Base-by-base conservation (phyloP, 2,797 vertebrate species). In the Tapirus indicus region DNA sequence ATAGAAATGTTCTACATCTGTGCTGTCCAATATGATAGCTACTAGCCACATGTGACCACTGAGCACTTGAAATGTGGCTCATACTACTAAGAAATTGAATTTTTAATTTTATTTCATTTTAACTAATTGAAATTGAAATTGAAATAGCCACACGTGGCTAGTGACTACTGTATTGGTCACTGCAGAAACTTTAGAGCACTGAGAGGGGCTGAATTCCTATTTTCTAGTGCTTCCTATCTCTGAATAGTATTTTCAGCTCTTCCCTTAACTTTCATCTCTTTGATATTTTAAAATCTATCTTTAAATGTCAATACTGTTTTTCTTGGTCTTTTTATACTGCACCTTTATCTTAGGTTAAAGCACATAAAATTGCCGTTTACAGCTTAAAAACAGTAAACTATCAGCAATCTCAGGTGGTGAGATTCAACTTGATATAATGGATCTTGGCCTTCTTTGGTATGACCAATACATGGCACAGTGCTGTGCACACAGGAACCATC, bases 271-370 rank as follows among this genome's bases (percentile, higher is more conserved):
- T 83, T 58, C 7, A 66, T 85, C 72, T 94, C 91, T 95, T 35
- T 71, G 35, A 47, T 89, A 52, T 96, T 92, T 84, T 0, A 2
- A 84, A 97, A 82, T 78, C 68, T 88, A 7, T 91, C 93, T 89
- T 89, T 86, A 94, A 88, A 97, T 93, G 86, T 96, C 91, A 94
- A 62, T 79, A 69, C 92, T 91, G 10, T 93, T 93, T 96, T 91
- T 56, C 74, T 38, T 89, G 44, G 52, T 91, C 83, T 91, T 97
- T 97, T 96, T 95, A 96, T 14, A 68, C 25, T 49, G 6, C 68
- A 62, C 38, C 38, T 97, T 96, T 60, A 84, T 87, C 92, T 93
- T 93, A 91, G 79, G 64, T 89, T 87, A 88, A 97, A 96, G 49
- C 32, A 80, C 64, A 68, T 80, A 93, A 92, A 87, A 88, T 69